Percentiles rank a stretch among this genome's conserved stretches.
phyloP scores from a whole-genome alignment of 2,113 vertebrate species.

The Saimiri boliviensis region DNA sequence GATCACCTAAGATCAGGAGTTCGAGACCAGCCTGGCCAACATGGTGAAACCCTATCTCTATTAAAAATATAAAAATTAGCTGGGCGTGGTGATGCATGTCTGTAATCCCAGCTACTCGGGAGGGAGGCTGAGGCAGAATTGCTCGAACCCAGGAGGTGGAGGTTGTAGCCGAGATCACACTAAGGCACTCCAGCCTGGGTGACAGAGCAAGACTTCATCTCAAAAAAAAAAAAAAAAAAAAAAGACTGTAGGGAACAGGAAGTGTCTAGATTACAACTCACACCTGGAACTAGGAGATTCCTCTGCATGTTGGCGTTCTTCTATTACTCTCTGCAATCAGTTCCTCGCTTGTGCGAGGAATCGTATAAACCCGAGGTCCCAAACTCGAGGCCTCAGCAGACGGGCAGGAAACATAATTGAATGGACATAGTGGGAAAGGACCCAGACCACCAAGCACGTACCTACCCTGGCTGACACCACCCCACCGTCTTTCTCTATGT shows the following conservation, averaged over 20 bases:
- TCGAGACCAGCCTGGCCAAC: no score
- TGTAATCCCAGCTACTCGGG: no score
- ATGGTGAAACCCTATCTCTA: no score
- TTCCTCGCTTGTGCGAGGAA: background rate
- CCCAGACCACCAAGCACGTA: background rate
- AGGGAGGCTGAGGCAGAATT: no score
- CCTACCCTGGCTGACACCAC: background rate
- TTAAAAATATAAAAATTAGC: no score
- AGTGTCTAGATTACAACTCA: background rate
- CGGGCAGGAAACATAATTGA: background rate
- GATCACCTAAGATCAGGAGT: no score
- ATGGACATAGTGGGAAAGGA: background rate
- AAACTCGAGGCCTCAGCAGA: background rate
- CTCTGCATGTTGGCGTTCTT: background rate
- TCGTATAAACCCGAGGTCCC: background rate
- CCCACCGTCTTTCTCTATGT: fast-evolving
- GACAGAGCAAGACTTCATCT: no score
- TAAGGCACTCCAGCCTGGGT: no score
- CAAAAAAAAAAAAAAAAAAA: no score
- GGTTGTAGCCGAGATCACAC: no score
- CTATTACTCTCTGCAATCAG: background rate
- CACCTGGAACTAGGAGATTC: background rate
- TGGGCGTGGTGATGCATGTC: no score
- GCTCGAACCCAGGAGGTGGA: no score
- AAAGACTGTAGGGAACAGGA: background rate